Conservation (phyloP, 2,797 vertebrate genomes). For the Cossypha caffra region DNA sequence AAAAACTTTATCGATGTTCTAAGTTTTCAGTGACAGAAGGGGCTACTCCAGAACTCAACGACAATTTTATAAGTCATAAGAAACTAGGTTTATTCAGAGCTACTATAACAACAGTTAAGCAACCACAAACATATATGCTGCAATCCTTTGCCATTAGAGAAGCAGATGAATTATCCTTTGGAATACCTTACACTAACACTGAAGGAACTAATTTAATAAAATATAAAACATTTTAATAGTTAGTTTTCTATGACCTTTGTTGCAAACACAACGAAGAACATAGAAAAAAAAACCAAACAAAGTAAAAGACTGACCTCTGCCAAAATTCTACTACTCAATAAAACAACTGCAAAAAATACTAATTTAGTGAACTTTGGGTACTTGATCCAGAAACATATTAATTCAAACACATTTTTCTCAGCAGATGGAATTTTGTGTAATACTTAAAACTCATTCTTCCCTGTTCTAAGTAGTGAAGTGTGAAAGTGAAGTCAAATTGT, state of each 20-base stretch:
- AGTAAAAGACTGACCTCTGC: background rate
- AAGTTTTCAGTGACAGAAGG: background rate
- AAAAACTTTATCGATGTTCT: background rate
- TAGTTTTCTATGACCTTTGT: background rate
- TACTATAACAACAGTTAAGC: background rate
- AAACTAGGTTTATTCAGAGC: background rate
- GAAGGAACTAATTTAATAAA: background rate
- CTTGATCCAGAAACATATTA: background rate
- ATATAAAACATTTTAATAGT: background rate
- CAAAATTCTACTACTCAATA: background rate
- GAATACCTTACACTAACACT: background rate
- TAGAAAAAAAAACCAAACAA: background rate
- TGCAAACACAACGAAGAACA: background rate
- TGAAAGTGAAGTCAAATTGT: background rate
- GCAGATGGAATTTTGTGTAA: background rate
- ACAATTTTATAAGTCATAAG: background rate
- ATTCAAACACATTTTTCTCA: background rate
- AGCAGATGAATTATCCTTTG: background rate
- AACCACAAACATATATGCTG: background rate
- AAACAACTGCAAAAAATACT: background rate
- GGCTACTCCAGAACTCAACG: background rate
- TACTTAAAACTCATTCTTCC: background rate
- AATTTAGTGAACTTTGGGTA: background rate
- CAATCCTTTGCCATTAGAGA: background rate
- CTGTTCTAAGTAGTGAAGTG: background rate